phyloP scores from a whole-genome alignment of 1,140 invertebrate species.

The Zophobas atratus region DNA sequence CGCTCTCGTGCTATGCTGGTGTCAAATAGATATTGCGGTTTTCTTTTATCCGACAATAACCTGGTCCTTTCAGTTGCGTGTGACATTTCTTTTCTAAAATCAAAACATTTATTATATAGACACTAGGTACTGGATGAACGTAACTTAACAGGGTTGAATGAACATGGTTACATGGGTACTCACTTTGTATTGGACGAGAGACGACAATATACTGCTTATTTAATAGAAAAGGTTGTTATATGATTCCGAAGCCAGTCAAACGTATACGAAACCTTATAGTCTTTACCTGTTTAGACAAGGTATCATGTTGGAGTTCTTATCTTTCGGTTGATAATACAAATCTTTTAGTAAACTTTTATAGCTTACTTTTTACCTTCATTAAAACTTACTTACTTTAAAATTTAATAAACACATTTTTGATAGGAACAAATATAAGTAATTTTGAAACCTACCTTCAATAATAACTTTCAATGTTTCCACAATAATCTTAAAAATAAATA shows the following conservation, averaged over 20 bases:
- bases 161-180: no score
- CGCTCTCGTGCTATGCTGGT: conserved; percentile 72
- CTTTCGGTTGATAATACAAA: conserved; percentile 8
- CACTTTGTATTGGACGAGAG: neutral
- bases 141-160: no score
- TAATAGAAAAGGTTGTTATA: conserved; percentile 35
- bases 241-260: conserved; percentile 58
- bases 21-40: conserved; percentile 77
- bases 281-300: conserved; percentile 16
- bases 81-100: conserved; percentile 49
- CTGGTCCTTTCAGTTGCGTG: conserved; percentile 56
- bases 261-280: conserved; percentile 56
- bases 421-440: no score
- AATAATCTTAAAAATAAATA: no score
- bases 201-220: conserved; percentile 13
- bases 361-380: neutral
- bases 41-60: conserved; percentile 66
- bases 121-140: no score
- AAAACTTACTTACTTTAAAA: neutral
- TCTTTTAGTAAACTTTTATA: neutral
- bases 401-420: no score
- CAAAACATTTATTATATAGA: neutral
- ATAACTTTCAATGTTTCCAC: no score
- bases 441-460: no score
- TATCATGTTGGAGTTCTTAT: conserved; percentile 18